Percentiles rank a stretch among this genome's conserved stretches.
These are phyloP conservation scores for Salmo trutta DNA, from an alignment of 2,797 vertebrate species.

Conservation along the genomic window DNA sequence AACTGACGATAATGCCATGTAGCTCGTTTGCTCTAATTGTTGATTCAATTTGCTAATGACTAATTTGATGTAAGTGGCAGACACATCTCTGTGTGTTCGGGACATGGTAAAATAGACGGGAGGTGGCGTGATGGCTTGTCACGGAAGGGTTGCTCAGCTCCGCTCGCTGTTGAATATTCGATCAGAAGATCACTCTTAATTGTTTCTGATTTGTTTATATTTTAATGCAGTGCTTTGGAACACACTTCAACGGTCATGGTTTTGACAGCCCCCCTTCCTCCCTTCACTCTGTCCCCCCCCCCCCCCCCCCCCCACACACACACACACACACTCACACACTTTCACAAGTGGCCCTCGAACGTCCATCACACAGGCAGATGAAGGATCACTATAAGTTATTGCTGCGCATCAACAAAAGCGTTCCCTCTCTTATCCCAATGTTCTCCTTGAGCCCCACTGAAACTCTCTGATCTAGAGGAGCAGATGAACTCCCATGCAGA, in stretches of 20 bases:
- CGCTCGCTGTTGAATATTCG: constrained; percentile 78
- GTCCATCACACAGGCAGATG: constrained; percentile 65
- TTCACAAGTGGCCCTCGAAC: constrained; percentile 69
- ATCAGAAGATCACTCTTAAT: constrained; percentile 83
- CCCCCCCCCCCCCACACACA: too few relatives aligned
- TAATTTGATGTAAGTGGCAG: constrained; percentile 91
- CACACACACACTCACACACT: constrained; percentile 16
- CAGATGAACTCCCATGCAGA: constrained; percentile 53
- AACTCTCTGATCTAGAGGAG: constrained; percentile 60
- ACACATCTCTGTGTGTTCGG: constrained; percentile 73
- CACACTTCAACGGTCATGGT: constrained; percentile 64
- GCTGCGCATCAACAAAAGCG: constrained; percentile 65
- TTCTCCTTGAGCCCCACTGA: constrained; percentile 40
- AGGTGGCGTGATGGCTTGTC: constrained; percentile 79
- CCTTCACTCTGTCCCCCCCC: neutral
- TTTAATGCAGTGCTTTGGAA: constrained; percentile 67
- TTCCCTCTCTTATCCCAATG: constrained; percentile 15
- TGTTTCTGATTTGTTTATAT: constrained; percentile 83
- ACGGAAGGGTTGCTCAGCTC: constrained; percentile 71
- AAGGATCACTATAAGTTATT: constrained; percentile 67
- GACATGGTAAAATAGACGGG: constrained; percentile 58
- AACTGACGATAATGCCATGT: constrained; percentile 84
- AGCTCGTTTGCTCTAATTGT: constrained; percentile 86
- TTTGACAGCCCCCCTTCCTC: constrained; percentile 57
- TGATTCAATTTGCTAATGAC: constrained; percentile 87